Conservation (phyloP, 2,888 invertebrate genomes). For the Cryptophagus acutangulus region DNA sequence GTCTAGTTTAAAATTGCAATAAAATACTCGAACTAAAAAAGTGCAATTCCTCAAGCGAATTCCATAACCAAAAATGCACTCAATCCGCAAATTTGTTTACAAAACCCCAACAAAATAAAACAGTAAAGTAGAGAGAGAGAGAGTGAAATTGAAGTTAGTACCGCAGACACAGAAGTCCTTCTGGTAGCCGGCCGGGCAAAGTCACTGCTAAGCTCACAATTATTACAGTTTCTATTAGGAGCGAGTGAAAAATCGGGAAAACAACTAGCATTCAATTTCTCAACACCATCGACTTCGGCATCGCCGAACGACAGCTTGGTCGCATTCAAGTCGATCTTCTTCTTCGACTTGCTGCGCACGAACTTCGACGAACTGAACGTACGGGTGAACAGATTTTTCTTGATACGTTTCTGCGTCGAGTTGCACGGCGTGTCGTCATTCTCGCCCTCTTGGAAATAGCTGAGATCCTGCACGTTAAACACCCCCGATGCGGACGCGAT, state of each 20-base stretch:
- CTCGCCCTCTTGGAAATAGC: constrained; percentile 20
- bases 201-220: constrained; percentile 11
- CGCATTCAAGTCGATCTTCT: constrained; percentile 33
- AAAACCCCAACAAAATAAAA: too few relatives aligned
- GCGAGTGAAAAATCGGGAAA: constrained; percentile 43
- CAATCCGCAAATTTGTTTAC: too few relatives aligned
- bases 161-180: constrained; percentile 42
- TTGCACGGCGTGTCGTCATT: constrained; percentile 22
- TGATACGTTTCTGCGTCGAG: constrained; percentile 30
- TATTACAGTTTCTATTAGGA: constrained; percentile 29
- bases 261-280: constrained; percentile 41
- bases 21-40: too few relatives aligned
- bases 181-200: constrained; percentile 33
- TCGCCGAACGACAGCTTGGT: constrained; percentile 37
- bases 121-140: too few relatives aligned
- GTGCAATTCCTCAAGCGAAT: too few relatives aligned
- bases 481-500: constrained; percentile 42
- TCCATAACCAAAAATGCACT: too few relatives aligned
- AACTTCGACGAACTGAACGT: constrained; percentile 45
- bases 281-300: constrained; percentile 26
- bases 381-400: constrained; percentile 42
- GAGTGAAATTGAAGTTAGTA: constrained; percentile 50
- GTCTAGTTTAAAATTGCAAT: too few relatives aligned
- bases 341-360: constrained; percentile 30
- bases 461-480: constrained; percentile 43